A percentile compares a stretch with the other conserved stretches of the same genome.
phyloP scores from a whole-genome alignment of 2,888 invertebrate genomes.

The Laspeyria flexula region DNA sequence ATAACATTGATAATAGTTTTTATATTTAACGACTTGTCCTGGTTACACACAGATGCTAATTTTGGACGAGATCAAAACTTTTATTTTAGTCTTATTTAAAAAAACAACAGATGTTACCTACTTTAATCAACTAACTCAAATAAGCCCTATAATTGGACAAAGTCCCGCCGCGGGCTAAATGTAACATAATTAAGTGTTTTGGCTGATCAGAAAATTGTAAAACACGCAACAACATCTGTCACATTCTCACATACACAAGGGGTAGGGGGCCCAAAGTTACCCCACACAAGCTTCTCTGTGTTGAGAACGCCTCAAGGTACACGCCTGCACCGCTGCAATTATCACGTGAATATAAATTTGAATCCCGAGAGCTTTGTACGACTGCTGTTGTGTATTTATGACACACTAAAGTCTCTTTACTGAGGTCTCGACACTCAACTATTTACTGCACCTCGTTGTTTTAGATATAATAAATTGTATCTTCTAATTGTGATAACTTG shows the following conservation, averaged over 20 bases:
- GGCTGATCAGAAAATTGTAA: neutral
- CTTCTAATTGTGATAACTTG: no score
- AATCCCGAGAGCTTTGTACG: neutral
- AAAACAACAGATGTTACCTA: no score
- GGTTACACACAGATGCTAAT: no score
- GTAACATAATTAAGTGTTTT: neutral
- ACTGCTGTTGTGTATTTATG: neutral
- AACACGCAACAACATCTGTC: constrained; percentile 6
- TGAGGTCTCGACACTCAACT: neutral
- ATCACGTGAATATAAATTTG: constrained; percentile 7
- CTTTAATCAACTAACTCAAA: no score
- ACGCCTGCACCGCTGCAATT: constrained; percentile 9
- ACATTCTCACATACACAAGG: neutral
- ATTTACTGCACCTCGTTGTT: no score
- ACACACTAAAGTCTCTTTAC: no score
- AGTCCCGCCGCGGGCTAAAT: neutral
- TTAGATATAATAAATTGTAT: no score
- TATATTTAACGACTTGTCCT: no score
- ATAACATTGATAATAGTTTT: no score
- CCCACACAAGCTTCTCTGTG: neutral
- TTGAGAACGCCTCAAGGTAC: neutral
- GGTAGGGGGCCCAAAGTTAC: neutral
- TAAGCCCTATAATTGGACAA: neutral
- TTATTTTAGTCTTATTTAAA: no score
- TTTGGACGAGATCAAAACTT: no score